These are phyloP conservation scores for Pissodes strobi DNA, from an alignment of 1,140 invertebrate species.

Conservation along the genomic window DNA sequence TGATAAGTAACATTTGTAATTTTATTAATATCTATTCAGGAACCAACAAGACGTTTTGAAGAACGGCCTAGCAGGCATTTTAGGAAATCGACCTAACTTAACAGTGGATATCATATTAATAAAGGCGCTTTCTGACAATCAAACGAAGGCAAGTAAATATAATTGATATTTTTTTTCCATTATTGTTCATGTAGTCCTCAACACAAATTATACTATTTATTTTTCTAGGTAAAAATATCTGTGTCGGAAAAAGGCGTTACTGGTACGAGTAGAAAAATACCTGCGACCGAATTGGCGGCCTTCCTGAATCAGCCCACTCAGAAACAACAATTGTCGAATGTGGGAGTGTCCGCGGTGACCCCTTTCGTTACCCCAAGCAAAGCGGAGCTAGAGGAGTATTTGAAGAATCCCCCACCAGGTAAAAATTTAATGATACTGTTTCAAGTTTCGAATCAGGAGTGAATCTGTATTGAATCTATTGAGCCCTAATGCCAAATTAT, in stretches of 20 bases:
- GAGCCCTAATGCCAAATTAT: too few relatives aligned
- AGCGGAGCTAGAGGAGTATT: slow-evolving; percentile 83
- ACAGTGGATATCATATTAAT: slow-evolving; percentile 76
- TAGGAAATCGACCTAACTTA: slow-evolving; percentile 85
- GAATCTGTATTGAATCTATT: neutral
- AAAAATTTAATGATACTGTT: slow-evolving; percentile 11
- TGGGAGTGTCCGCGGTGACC: slow-evolving; percentile 64
- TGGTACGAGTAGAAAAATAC: slow-evolving; percentile 70
- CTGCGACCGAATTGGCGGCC: slow-evolving; percentile 72
- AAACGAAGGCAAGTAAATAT: slow-evolving; percentile 68
- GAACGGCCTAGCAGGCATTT: slow-evolving; percentile 66
- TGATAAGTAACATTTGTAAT: slow-evolving; percentile 4
- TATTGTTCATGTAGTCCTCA: too few relatives aligned
- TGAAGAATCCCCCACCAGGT: slow-evolving; percentile 85
- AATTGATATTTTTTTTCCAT: too few relatives aligned
- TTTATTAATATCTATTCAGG: slow-evolving; percentile 55
- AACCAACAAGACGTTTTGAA: slow-evolving; percentile 75
- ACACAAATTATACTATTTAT: too few relatives aligned
- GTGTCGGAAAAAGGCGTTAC: slow-evolving; percentile 75
- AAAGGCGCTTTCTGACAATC: slow-evolving; percentile 73
- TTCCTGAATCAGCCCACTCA: slow-evolving; percentile 71
- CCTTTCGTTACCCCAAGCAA: slow-evolving; percentile 70
- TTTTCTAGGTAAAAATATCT: slow-evolving; percentile 60
- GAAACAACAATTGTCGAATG: slow-evolving; percentile 70
- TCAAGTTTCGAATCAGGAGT: neutral